Evolutionary conservation across 2,888 invertebrate species (phyloP).

Genomic region (Sepioteuthis lessoniana): DNA sequence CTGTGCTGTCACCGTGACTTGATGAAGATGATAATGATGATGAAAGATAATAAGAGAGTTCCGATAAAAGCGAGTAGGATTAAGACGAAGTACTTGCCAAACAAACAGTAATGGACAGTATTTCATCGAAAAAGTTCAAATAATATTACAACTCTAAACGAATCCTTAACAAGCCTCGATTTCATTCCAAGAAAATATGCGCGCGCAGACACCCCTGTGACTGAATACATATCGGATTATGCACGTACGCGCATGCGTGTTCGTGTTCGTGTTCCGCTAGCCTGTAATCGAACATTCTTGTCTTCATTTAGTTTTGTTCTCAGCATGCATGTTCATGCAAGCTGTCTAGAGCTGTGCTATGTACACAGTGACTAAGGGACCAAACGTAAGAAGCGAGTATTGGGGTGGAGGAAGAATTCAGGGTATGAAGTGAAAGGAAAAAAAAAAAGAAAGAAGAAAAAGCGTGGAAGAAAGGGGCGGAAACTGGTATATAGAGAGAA

Average conservation of each 20-base stretch:
- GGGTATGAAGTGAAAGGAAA: not conserved
- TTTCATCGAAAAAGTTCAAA: too few species aligned
- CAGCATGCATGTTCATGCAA: not conserved
- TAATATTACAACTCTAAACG: not conserved
- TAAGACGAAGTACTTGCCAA: too few species aligned
- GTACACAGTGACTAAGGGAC: constrained; percentile 8
- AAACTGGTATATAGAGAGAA: not conserved
- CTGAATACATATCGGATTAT: not conserved
- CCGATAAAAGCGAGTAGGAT: too few species aligned
- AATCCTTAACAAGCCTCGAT: not conserved
- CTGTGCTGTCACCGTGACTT: too few species aligned
- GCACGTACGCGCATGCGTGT: not conserved
- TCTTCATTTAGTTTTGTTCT: not conserved
- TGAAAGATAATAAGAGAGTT: too few species aligned
- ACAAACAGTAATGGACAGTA: too few species aligned
- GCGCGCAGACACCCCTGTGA: not conserved
- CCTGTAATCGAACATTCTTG: not conserved
- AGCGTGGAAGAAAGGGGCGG: not conserved
- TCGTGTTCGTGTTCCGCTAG: not conserved
- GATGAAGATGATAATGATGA: too few species aligned
- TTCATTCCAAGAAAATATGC: not conserved
- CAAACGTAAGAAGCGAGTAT: not conserved
- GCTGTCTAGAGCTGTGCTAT: not conserved
- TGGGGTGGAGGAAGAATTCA: not conserved
- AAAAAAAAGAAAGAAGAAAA: not conserved